A percentile compares a stretch with the other conserved stretches of the same genome.
Conservation (phyloP, 2,888 invertebrate species). For the Drosophila greeni region DNA sequence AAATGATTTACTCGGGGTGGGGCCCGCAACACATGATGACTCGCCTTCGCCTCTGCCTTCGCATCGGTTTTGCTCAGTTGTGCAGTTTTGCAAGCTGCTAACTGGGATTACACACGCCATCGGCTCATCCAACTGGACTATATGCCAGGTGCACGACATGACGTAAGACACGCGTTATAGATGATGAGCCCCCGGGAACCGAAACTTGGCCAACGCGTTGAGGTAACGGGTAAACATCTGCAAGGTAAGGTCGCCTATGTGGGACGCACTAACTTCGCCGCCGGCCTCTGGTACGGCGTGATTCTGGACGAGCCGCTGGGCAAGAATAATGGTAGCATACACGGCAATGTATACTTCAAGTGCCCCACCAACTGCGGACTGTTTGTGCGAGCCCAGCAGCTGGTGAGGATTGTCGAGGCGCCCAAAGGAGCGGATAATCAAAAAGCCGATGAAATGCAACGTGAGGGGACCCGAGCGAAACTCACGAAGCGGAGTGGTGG, state of each 20-base stretch:
- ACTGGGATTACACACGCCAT: slow-evolving; percentile 45
- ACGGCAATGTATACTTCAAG: slow-evolving; percentile 95
- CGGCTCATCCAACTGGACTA: slow-evolving; percentile 39
- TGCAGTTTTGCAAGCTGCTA: slow-evolving; percentile 47
- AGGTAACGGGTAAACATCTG: slow-evolving; percentile 86
- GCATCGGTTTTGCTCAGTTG: slow-evolving; percentile 55
- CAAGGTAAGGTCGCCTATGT: slow-evolving; percentile 93
- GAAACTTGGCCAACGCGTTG: slow-evolving; percentile 66
- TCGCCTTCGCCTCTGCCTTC: slow-evolving; percentile 19
- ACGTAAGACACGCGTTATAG: slow-evolving; percentile 56
- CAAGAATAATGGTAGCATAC: slow-evolving; percentile 97
- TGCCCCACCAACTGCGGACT: slow-evolving; percentile 95
- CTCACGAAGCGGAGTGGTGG: slow-evolving; percentile 26
- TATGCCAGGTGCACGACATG: slow-evolving; percentile 50
- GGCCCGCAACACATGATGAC: slow-evolving; percentile 40
- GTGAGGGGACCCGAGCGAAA: slow-evolving; percentile 44
- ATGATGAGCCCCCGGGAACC: slow-evolving; percentile 63
- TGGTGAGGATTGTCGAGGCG: slow-evolving; percentile 79
- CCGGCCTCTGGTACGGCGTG: slow-evolving; percentile 97
- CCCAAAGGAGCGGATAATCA: slow-evolving; percentile 33
- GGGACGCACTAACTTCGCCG: slow-evolving; percentile 93
- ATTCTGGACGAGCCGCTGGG: slow-evolving; percentile 95
- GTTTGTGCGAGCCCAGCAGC: slow-evolving; percentile 93
- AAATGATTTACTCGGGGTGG: slow-evolving; percentile 46
- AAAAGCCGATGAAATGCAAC: slow-evolving; percentile 53